Base-by-base conservation (phyloP, 2,797 vertebrate genomes). In the Parauchenoglanis punctatus region DNA sequence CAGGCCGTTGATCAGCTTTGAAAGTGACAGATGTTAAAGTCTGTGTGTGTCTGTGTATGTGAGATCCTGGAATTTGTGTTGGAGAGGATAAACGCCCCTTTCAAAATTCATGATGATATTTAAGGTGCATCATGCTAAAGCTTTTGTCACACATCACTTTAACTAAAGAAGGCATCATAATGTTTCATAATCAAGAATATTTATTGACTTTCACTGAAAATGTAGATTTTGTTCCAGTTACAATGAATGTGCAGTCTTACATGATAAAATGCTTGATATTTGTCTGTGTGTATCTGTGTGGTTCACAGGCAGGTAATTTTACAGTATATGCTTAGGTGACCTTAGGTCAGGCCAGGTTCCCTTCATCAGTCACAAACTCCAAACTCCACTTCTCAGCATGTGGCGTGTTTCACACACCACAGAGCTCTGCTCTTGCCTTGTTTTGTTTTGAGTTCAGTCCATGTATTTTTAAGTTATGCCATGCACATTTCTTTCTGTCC, bases 1-100 rank as follows among this genome's bases (percentile, higher is more conserved):
- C 87, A 85, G 84, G 89, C 91, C 88, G 83, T 73, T 91, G 91
- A 95, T 94, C 89, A 87, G 93, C 91, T 90, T 87, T 83, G 46
- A 90, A 91, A 89, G 89, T 92, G 94, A 93, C 93, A 94, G 90
- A 93, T 88, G 85, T 90, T 91, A 92, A 92, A 88, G 91, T 87
- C 83, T 67, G 18, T 52, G 15, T 49, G 68, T 72, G 72, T 81
- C 15, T 81, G 52, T 72, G 15, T 56, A 49, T 86, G 67, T 90
- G 76, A 35, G 76, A 80, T 83, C 54, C 58, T 68, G 59, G 52
- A 52, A 52, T 12, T 52, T 52, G 52, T 12, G 52, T 63, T 13
- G 12, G 35, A 31, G 25, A 86, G 23, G n/a, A 87, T 85, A 77
- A 86, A 75, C 23, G 13, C 1, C 13, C 4, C 10, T 25, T 75